These are phyloP conservation scores for Phyllotreta striolata DNA, from an alignment of 2,888 invertebrate genomes.

Conservation along the genomic window DNA sequence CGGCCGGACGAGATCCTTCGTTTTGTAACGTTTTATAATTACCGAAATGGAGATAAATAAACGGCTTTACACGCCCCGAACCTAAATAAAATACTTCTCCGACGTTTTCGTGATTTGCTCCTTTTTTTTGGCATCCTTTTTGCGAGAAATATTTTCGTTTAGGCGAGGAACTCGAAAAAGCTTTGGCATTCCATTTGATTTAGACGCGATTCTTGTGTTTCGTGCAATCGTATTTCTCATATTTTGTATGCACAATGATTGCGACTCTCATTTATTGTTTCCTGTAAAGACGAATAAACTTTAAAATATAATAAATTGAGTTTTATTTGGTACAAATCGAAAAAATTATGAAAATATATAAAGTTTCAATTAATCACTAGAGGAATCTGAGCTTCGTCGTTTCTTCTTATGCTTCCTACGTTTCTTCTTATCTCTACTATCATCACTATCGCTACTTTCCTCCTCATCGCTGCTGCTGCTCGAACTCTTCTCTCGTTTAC, in stretches of 20 bases:
- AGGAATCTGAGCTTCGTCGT: slow-evolving; percentile 10
- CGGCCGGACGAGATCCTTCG: too few species aligned
- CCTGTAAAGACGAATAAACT: slow-evolving; percentile 40
- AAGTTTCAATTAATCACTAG: too few species aligned
- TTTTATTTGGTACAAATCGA: too few species aligned
- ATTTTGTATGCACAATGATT: slow-evolving; percentile 36
- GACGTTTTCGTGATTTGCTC: slow-evolving; percentile 4
- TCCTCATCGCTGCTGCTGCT: slow-evolving; percentile 37
- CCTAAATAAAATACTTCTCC: slow-evolving; percentile 34
- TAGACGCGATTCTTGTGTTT: slow-evolving; percentile 36
- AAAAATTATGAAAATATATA: too few species aligned
- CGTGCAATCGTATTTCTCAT: slow-evolving; percentile 48
- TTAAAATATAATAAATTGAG: slow-evolving; percentile 18
- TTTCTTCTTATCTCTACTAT: slow-evolving; percentile 47
- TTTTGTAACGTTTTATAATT: not conserved
- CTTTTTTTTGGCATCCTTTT: slow-evolving; percentile 6
- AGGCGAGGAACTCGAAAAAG: slow-evolving; percentile 30
- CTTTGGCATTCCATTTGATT: slow-evolving; percentile 37
- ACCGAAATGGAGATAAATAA: slow-evolving; percentile 14
- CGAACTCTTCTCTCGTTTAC: slow-evolving; percentile 52
- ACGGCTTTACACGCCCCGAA: slow-evolving; percentile 25
- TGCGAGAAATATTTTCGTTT: slow-evolving; percentile 31
- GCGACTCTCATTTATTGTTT: slow-evolving; percentile 37
- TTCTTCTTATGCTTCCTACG: slow-evolving; percentile 58
- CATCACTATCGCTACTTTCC: slow-evolving; percentile 42